Percentiles rank a stretch among this genome's conserved stretches.
These are phyloP conservation scores for Syncerus caffer DNA, from an alignment of 2,797 vertebrate species.

Conservation along the genomic window DNA sequence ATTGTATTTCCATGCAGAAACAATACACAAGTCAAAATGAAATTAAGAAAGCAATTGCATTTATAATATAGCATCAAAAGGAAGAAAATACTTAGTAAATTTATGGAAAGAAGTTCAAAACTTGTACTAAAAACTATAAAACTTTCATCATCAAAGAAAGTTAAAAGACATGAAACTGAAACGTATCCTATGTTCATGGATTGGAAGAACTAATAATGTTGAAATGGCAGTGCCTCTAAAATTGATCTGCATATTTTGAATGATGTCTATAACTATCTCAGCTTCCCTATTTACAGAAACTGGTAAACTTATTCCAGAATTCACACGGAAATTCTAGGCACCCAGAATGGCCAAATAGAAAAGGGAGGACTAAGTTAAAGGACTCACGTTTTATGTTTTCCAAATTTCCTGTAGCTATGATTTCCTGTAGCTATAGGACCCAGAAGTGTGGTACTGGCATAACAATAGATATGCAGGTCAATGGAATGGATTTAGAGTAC, in stretches of 20 bases:
- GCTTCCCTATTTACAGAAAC: not conserved
- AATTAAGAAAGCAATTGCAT: not conserved
- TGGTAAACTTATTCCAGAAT: not conserved
- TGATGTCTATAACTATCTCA: not conserved
- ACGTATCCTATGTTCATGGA: not conserved
- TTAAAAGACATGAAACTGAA: not conserved
- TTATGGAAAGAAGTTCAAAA: not conserved
- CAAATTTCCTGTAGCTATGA: not conserved
- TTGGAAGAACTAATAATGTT: not conserved
- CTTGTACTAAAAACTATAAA: not conserved
- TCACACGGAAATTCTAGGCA: not conserved
- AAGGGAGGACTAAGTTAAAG: not conserved
- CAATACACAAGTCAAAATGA: not conserved
- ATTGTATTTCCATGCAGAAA: not conserved
- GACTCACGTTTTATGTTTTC: not conserved
- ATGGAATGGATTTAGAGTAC: not conserved
- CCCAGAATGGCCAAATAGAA: not conserved
- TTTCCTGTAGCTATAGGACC: not conserved
- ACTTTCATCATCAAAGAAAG: not conserved
- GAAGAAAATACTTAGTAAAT: not conserved
- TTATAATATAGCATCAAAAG: not conserved
- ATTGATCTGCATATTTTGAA: not conserved
- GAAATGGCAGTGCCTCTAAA: not conserved
- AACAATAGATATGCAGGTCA: not conserved
- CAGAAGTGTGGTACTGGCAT: not conserved